Evolutionary conservation across 2,888 invertebrate species (phyloP), one percentile per base, ranked within the genome.

Genomic region (Nomada ferruginata): DNA sequence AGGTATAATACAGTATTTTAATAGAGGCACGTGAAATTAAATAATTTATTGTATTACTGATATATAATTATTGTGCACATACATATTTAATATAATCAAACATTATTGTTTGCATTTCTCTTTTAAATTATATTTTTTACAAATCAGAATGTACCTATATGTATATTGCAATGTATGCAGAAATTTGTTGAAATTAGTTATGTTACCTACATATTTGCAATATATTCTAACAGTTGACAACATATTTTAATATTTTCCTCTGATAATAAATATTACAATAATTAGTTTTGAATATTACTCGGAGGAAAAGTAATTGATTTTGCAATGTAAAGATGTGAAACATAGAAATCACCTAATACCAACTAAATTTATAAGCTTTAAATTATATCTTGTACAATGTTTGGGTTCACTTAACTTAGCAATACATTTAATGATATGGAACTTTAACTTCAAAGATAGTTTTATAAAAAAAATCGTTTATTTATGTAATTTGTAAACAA

Each of bases 161-260:
- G 10, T 79, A 71, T 65, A 79, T 68, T 66, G 55, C 47, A 57
- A 57, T 59, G 52, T 76, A 77, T 79, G 18, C 78, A 64, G 78
- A 79, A 78, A 79, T 78, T 80, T 72, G 57, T 72, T 79, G 13
- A 52, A 79, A 72, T 61, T 63, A 52, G 68, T 53, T 65, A 65
- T 53, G 23, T 44, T 78, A 26, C 18, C 13, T 47, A 47, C 15
- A 47, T 53, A 76, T 66, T 29, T 72, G 50, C 13, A 52, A 23
- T 47, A 61, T 59, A 64, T 59, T 61, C 9, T 23, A 66, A 13
- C 20, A 78, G 36, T 68, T 64, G 50, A 18, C 52, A 68, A 68
- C 47, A 15, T 50, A 11, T 57, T 44, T 63, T 0, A 79, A 80
- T 66, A 20, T 52, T 78, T 68, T 68, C n/a, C 29, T 55, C 29